Percentiles rank a stretch among this genome's conserved stretches.
phyloP scores from a whole-genome alignment of 2,797 vertebrate species.

The Notolabrus celidotus region DNA sequence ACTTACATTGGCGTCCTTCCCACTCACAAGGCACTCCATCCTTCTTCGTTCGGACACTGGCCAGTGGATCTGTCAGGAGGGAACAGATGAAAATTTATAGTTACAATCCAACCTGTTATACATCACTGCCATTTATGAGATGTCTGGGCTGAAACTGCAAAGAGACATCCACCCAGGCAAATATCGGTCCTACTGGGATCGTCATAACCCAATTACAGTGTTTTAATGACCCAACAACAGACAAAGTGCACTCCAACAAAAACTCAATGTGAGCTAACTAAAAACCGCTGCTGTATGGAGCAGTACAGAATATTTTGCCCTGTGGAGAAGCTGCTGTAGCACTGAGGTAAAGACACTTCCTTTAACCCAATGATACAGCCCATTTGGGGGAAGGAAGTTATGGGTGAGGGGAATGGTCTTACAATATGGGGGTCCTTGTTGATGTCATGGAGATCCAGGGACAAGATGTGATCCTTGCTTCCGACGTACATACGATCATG shows the following conservation, averaged over 20 bases:
- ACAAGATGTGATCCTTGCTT: constrained; percentile 97
- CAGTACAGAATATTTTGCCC: constrained; percentile 41
- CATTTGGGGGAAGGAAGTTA: constrained; percentile 16
- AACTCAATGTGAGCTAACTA: constrained; percentile 46
- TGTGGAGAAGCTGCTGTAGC: constrained; percentile 7
- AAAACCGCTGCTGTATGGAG: constrained; percentile 26
- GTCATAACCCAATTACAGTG: constrained; percentile 61
- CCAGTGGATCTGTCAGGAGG: constrained; percentile 92
- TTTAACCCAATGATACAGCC: constrained; percentile 35
- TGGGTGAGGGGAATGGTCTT: constrained; percentile 74
- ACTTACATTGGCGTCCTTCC: constrained; percentile 97
- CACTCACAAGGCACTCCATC: constrained; percentile 94
- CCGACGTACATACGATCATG: constrained; percentile 98
- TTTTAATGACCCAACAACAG: constrained; percentile 55
- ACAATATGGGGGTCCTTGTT: constrained; percentile 97
- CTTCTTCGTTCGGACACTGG: constrained; percentile 93
- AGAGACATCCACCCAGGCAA: constrained; percentile 60
- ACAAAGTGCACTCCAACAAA: constrained; percentile 52
- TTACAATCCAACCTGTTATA: constrained; percentile 58
- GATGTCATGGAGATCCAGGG: constrained; percentile 97
- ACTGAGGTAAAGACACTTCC: constrained; percentile 35
- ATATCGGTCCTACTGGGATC: constrained; percentile 67
- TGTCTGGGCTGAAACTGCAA: constrained; percentile 50
- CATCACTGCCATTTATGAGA: constrained; percentile 67
- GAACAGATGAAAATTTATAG: constrained; percentile 60